Conservation (phyloP, 2,888 invertebrate species). For the Pseudococcus longispinus region DNA sequence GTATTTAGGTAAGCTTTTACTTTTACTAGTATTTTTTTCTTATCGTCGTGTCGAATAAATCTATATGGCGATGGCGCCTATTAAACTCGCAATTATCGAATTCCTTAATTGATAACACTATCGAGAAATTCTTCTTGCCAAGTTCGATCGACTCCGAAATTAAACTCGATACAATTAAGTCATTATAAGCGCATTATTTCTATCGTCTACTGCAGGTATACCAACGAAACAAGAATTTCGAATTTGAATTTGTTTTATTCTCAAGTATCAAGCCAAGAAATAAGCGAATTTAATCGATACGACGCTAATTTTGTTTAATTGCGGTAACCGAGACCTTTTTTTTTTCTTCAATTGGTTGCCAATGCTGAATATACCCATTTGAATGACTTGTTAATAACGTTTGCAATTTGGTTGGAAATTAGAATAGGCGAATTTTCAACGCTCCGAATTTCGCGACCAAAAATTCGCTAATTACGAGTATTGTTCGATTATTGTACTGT, state of each 20-base stretch:
- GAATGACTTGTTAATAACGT: background rate
- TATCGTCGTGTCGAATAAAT: background rate
- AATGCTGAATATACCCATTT: background rate
- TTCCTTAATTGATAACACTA: slow-evolving; percentile 10
- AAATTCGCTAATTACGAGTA: slow-evolving; percentile 28
- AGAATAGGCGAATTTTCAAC: slow-evolving; percentile 29
- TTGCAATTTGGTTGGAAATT: background rate
- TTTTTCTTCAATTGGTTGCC: background rate
- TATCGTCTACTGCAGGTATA: background rate
- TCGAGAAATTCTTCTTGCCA: background rate
- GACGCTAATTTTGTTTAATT: background rate
- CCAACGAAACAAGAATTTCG: background rate
- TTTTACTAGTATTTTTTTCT: background rate
- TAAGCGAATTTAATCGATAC: background rate
- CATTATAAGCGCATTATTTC: slow-evolving; percentile 3
- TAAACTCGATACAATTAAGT: background rate
- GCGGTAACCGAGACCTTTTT: background rate
- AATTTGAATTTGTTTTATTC: slow-evolving; percentile 4
- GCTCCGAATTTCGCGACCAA: background rate
- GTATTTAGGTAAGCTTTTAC: background rate
- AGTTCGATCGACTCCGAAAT: background rate
- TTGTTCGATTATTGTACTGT: background rate
- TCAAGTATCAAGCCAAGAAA: background rate
- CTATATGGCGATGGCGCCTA: background rate
- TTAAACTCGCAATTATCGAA: background rate